Conservation (phyloP, 2,888 invertebrate species). For the Rugalucina vietnamica region DNA sequence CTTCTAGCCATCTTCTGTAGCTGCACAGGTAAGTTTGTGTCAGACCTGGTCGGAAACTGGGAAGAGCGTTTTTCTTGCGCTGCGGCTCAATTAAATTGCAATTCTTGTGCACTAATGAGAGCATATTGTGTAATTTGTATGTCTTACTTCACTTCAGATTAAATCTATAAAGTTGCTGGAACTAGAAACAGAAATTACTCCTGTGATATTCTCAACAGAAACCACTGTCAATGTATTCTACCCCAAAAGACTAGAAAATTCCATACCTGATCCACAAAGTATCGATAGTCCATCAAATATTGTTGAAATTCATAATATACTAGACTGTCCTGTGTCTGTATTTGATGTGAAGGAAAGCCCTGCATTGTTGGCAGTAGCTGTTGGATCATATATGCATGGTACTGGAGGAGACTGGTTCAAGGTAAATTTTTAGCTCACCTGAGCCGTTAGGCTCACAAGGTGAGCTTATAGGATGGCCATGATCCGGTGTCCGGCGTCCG, state of each 20-base stretch:
- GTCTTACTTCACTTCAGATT: no score
- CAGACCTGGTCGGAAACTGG: no score
- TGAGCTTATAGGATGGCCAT: no score
- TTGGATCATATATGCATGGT: constrained; percentile 50
- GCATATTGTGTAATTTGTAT: no score
- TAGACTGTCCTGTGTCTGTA: constrained; percentile 69
- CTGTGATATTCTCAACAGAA: constrained; percentile 60
- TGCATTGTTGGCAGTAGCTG: constrained; percentile 69
- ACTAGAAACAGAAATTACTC: constrained; percentile 29
- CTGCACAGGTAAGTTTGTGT: no score
- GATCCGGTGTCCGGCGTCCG: no score
- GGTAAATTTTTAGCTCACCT: constrained; percentile 61
- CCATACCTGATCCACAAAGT: not conserved
- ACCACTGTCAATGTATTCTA: constrained; percentile 59
- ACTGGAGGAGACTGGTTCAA: constrained; percentile 62
- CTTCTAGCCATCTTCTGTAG: no score
- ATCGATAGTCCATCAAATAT: constrained; percentile 29
- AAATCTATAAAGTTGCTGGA: constrained; percentile 55
- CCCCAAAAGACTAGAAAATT: constrained; percentile 31
- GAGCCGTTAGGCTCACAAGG: no score
- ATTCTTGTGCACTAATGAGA: no score
- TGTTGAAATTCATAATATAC: constrained; percentile 73
- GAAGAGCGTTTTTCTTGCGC: no score
- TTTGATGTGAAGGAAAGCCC: constrained; percentile 64
- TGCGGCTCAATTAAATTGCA: no score